phyloP scores from a whole-genome alignment of 1,140 invertebrate genomes.

The Sycophila sp. region DNA sequence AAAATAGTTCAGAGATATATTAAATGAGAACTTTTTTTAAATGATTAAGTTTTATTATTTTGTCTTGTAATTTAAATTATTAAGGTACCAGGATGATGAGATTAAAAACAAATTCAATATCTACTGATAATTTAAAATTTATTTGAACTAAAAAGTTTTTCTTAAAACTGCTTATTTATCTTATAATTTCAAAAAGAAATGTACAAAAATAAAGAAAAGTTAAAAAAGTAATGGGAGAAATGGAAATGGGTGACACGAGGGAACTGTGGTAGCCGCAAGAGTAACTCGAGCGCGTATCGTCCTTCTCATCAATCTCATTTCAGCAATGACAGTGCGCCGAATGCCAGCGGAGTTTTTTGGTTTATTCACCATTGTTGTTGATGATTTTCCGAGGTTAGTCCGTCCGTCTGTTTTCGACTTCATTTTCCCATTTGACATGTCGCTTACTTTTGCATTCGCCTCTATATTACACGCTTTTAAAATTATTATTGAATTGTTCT shows the following conservation, averaged over 20 bases:
- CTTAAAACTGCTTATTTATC: too few relatives aligned
- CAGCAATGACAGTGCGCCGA: background rate
- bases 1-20: too few relatives aligned
- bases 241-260: background rate
- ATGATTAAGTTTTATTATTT: too few relatives aligned
- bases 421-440: conserved; percentile 5
- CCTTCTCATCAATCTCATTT: conserved; percentile 23
- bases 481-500: too few relatives aligned
- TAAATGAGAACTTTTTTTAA: too few relatives aligned
- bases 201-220: background rate
- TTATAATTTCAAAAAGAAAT: too few relatives aligned
- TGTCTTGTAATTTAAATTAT: too few relatives aligned
- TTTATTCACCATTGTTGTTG: background rate
- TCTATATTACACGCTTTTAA: background rate
- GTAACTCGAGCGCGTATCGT: background rate
- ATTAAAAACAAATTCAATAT: too few relatives aligned
- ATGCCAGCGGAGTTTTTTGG: background rate
- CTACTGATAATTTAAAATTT: too few relatives aligned
- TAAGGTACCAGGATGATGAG: too few relatives aligned
- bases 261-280: conserved; percentile 1
- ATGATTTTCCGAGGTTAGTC: background rate
- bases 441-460: background rate
- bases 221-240: background rate
- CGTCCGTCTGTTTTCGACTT: background rate
- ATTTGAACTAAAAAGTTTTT: too few relatives aligned